Evolutionary conservation across 2,888 invertebrate genomes (phyloP), one percentile per base, ranked within the genome.

Genomic region (Galeruca laticollis): DNA sequence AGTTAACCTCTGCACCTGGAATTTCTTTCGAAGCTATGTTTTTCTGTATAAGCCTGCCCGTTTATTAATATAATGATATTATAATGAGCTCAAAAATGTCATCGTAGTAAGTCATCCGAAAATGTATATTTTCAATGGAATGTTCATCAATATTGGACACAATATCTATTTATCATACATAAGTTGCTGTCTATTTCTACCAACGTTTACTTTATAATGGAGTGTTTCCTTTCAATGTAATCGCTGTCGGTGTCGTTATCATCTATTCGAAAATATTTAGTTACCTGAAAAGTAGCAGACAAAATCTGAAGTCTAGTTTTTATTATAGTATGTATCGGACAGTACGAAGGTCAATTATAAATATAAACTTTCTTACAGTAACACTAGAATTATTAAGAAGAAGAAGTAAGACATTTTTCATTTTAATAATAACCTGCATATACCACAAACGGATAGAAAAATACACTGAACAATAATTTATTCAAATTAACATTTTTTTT

Each of bases 131-230:
- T 54, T 21, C 54, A 21, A 21, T 31, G 26, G 26, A 54, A 54
- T 54, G 21, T 21, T 26, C 54, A 26, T 54, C 21, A 21, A 54
- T 31, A 40, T n/a, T 40, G n/a, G 9, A 51, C 51, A 51, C 51
- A 54, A 54, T 26, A 31, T 13, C 31, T 54, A 20, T 54, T 54
- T 54, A 54, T 54, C 20, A 31, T n/a, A 26, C 21, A 54, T 31
- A 54, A n/a, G n/a, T 21, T 31, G 21, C 54, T 54, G 54, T 54
- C 26, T 54, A 21, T 54, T 54, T 26, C 54, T 54, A 26, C 54
- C 13, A 54, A 26, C 56, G 31, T 56, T 35, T 31, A 56, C 56
- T 56, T 33, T 35, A 33, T 56, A n/a, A n/a, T 35, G n/a, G 40
- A 40, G 13, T 40, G 40, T 40, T 40, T n/a, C 40, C 40, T 40